Conservation (phyloP, 2,888 invertebrate genomes). For the Tenthredo mesomela region DNA sequence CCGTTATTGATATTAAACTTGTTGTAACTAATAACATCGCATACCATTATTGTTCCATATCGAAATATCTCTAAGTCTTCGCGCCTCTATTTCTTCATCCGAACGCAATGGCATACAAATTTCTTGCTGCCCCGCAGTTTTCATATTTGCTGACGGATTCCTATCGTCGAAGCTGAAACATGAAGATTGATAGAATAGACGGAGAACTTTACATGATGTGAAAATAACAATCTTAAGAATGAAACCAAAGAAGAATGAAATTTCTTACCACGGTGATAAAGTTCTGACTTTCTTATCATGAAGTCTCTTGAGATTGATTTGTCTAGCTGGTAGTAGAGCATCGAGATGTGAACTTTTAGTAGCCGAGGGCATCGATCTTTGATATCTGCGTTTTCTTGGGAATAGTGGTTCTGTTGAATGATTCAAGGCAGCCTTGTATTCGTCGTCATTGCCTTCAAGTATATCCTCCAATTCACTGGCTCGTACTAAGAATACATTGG, state of each 20-base stretch:
- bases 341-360: conserved; percentile 99
- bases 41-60: conserved; percentile 99
- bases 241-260: neutral
- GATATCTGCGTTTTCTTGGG: conserved; percentile 90
- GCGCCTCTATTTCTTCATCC: conserved; percentile 99
- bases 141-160: conserved; percentile 93
- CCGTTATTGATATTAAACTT: neutral
- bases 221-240: neutral
- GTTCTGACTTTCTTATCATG: conserved; percentile 93
- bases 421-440: conserved; percentile 96
- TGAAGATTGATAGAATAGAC: neutral
- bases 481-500: conserved; percentile 95
- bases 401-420: conserved; percentile 91
- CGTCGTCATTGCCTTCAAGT: conserved; percentile 98
- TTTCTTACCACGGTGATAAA: conserved; percentile 84
- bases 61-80: conserved; percentile 98
- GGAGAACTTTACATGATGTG: conserved; percentile 15
- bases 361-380: conserved; percentile 94
- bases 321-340: conserved; percentile 99
- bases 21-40: neutral
- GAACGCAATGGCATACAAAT: conserved; percentile 97
- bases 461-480: conserved; percentile 98
- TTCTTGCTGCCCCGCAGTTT: conserved; percentile 95
- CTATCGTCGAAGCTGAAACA: conserved; percentile 86
- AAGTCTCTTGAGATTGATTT: conserved; percentile 96